A percentile compares a stretch with the other conserved stretches of the same genome.
Conservation (phyloP, 2,888 invertebrate genomes). For the Cryptops parisi region DNA sequence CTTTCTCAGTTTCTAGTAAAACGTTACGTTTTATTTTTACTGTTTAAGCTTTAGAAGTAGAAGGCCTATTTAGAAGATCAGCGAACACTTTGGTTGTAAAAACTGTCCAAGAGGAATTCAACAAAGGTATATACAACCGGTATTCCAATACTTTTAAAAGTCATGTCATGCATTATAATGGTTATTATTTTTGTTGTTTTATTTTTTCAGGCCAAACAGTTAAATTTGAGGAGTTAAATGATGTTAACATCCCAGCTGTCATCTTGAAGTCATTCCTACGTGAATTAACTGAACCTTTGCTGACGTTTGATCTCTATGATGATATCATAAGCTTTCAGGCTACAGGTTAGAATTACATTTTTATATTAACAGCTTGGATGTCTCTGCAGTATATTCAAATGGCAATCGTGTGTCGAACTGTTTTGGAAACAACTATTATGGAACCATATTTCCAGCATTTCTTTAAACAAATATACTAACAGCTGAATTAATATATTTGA, state of each 20-base stretch:
- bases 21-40: too few species aligned
- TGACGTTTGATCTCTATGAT: conserved; percentile 86
- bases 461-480: too few species aligned
- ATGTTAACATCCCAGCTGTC: conserved; percentile 83
- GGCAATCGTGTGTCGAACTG: too few species aligned
- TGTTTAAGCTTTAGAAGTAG: conserved; percentile 87
- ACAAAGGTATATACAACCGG: conserved; percentile 56
- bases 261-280: conserved; percentile 82
- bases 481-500: too few species aligned
- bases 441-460: too few species aligned
- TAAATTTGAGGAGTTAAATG: conserved; percentile 25
- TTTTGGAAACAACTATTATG: too few species aligned
- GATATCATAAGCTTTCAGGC: conserved; percentile 81
- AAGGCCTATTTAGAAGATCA: conserved; percentile 90
- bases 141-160: too few species aligned
- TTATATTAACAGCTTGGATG: too few species aligned
- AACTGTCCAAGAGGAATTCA: conserved; percentile 68
- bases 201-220: conserved; percentile 17
- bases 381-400: too few species aligned
- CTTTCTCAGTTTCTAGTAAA: too few species aligned
- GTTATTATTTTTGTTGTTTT: too few species aligned
- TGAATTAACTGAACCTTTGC: conserved; percentile 79
- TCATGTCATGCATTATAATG: too few species aligned
- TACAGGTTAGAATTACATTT: conserved; percentile 37
- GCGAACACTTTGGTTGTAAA: conserved; percentile 70